Percentiles rank a stretch among this genome's conserved stretches.
Conservation (phyloP, 2,113 vertebrate species). For the Mionectes macconnelli region DNA sequence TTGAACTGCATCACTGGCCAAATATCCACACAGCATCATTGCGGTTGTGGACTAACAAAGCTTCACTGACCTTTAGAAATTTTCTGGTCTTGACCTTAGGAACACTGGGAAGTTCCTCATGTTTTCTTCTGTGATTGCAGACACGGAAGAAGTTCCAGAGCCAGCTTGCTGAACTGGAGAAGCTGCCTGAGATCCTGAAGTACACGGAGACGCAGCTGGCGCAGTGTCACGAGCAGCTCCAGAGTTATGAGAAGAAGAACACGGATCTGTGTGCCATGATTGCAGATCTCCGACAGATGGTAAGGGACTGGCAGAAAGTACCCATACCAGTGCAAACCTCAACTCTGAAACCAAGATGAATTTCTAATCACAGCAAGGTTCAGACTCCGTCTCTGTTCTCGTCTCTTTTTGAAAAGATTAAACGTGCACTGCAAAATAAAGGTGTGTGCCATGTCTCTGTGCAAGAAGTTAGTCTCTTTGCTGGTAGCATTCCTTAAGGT, state of each 20-base stretch:
- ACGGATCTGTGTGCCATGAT: slow-evolving; percentile 80
- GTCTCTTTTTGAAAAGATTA: slow-evolving; percentile 72
- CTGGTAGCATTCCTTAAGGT: neutral
- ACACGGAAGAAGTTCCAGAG: slow-evolving; percentile 78
- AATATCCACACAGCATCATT: neutral
- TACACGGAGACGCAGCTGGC: slow-evolving; percentile 80
- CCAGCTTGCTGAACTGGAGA: slow-evolving; percentile 83
- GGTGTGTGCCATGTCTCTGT: slow-evolving; percentile 71
- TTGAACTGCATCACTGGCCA: neutral
- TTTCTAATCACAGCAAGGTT: slow-evolving; percentile 56
- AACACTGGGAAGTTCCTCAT: neutral
- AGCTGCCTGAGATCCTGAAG: slow-evolving; percentile 84
- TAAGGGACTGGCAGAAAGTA: slow-evolving; percentile 76
- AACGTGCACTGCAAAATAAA: slow-evolving; percentile 76
- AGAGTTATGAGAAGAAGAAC: slow-evolving; percentile 81
- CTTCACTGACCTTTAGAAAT: neutral
- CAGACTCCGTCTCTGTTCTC: slow-evolving; percentile 54
- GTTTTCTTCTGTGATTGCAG: neutral
- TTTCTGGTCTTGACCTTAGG: neutral
- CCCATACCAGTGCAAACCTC: slow-evolving; percentile 1
- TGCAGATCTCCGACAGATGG: slow-evolving; percentile 85
- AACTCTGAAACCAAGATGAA: slow-evolving; percentile 34
- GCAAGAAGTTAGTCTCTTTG: slow-evolving; percentile 15
- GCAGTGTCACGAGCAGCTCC: slow-evolving; percentile 82
- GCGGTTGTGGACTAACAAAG: neutral